Evolutionary conservation across 23 tunicate genomes (phyloP).

Genomic region (Botrylloides violaceus): DNA sequence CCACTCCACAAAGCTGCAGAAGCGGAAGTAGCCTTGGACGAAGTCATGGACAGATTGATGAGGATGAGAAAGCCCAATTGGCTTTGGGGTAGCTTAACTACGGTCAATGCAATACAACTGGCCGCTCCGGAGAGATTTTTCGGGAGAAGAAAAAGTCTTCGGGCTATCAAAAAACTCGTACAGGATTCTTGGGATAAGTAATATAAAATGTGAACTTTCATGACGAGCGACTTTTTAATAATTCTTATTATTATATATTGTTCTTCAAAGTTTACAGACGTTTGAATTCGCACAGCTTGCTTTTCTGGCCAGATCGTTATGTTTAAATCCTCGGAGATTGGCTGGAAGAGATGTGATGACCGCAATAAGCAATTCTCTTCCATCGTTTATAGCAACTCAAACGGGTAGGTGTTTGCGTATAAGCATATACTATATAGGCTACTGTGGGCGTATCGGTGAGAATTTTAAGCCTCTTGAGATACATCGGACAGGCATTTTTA

Average conservation of each 20-base stretch:
- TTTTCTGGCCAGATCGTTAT: background rate
- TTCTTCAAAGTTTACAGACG: no score
- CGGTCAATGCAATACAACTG: background rate
- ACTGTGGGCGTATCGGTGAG: no score
- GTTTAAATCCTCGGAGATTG: background rate
- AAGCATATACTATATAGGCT: no score
- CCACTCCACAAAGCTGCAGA: no score
- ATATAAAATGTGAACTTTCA: no score
- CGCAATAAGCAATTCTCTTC: background rate
- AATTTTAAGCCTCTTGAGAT: no score
- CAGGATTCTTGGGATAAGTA: no score
- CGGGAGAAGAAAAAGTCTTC: no score
- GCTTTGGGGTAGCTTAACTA: background rate
- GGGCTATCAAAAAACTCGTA: no score
- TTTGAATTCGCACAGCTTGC: background rate
- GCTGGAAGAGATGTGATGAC: background rate
- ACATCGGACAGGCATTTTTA: no score
- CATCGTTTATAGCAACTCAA: background rate
- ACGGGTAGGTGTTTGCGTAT: no score
- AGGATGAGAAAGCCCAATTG: background rate
- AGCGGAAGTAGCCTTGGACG: background rate
- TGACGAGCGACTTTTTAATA: background rate
- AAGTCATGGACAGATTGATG: background rate
- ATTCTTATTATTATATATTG: no score
- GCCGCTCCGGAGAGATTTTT: conserved; percentile 4